Conservation (phyloP, 2,113 vertebrate species). For the Fregata magnificens region DNA sequence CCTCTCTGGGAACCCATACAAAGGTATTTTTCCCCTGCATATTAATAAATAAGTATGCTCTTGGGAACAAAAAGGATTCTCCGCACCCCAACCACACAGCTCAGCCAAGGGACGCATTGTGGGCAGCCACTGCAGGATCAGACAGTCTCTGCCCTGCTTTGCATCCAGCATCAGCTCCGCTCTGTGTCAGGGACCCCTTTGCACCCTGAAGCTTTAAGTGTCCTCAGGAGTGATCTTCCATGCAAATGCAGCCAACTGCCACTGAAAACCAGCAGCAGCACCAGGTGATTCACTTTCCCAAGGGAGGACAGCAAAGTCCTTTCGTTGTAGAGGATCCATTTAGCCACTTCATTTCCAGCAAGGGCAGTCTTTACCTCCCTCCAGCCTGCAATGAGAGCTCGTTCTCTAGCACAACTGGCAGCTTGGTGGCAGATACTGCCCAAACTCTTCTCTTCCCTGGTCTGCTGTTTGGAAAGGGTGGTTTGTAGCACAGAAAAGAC, state of each 20-base stretch:
- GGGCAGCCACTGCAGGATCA: not conserved
- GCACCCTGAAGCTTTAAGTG: not conserved
- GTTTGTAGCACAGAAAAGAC: not conserved
- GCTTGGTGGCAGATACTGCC: not conserved
- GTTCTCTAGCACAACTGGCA: not conserved
- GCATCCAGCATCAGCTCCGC: not conserved
- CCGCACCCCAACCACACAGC: not conserved
- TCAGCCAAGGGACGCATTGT: accelerated
- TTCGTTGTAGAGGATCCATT: not conserved
- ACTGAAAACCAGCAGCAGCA: not conserved
- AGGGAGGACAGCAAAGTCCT: not conserved
- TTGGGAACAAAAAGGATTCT: not conserved
- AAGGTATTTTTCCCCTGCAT: not conserved
- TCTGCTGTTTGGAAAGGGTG: not conserved
- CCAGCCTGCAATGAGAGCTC: not conserved
- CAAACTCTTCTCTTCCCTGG: not conserved
- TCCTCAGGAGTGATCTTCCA: not conserved
- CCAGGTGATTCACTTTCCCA: not conserved
- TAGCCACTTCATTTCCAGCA: not conserved
- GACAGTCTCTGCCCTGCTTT: not conserved
- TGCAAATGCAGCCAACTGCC: not conserved
- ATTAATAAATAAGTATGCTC: not conserved
- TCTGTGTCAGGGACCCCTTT: not conserved
- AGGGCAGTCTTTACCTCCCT: not conserved
- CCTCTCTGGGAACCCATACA: accelerated